Conservation (phyloP, 2,113 vertebrate species). For the Lota lota region DNA sequence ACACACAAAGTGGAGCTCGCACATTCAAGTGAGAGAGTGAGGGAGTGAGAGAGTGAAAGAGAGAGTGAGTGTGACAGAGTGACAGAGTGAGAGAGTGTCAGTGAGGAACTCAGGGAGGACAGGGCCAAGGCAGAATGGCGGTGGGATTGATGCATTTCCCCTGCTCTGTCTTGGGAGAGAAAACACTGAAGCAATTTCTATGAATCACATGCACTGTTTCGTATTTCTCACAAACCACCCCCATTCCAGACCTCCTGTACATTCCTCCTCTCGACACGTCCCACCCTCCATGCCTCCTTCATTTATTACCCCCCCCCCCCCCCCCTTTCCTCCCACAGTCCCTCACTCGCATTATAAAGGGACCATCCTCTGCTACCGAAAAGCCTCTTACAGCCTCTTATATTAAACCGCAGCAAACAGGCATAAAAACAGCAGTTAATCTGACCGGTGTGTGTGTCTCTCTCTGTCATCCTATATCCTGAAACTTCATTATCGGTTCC, state of each 20-base stretch:
- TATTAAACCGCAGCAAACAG: conserved; percentile 17
- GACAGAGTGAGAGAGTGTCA: too few species aligned
- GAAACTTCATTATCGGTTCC: not conserved
- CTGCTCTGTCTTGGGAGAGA: conserved; percentile 17
- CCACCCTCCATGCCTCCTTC: conserved; percentile 9
- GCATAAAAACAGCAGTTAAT: conserved; percentile 6
- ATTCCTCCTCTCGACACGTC: not conserved
- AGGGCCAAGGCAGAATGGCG: conserved; percentile 19
- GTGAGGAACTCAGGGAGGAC: too few species aligned
- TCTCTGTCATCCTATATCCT: not conserved
- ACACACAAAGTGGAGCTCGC: too few species aligned
- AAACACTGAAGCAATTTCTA: conserved; percentile 28
- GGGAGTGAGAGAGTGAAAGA: too few species aligned
- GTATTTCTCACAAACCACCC: too few species aligned
- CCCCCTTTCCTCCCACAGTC: not conserved
- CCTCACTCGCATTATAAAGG: conserved; percentile 18
- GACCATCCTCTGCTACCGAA: conserved; percentile 16
- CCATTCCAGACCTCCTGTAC: not conserved
- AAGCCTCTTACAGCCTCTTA: conserved; percentile 30
- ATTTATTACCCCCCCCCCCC: not conserved
- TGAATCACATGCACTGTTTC: conserved; percentile 28
- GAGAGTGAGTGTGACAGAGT: too few species aligned
- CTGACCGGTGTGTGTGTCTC: not conserved
- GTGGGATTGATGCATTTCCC: conserved; percentile 43
- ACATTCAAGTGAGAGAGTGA: too few species aligned